Conservation (phyloP, 1,140 invertebrate genomes). For the Elysia chlorotica region DNA sequence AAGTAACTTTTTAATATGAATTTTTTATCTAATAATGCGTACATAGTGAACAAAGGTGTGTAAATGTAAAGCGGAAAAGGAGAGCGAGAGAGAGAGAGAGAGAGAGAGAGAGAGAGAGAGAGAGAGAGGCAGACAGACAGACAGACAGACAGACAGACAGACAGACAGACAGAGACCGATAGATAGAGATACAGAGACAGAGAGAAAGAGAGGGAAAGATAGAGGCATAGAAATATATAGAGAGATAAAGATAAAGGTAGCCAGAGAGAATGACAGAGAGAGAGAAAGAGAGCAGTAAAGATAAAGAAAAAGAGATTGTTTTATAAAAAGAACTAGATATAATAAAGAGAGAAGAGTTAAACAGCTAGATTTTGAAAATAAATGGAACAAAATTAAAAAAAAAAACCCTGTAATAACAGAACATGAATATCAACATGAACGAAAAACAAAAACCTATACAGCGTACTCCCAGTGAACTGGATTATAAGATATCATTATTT, state of each 20-base stretch:
- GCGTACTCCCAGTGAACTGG: too few species aligned
- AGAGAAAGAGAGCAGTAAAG: too few species aligned
- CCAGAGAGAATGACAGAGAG: too few species aligned
- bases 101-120: background rate
- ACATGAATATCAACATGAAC: background rate
- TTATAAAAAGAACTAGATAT: too few species aligned
- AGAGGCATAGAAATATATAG: background rate
- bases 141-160: background rate
- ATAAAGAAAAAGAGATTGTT: too few species aligned
- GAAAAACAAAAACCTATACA: background rate
- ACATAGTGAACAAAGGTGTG: too few species aligned
- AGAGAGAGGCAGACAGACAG: background rate
- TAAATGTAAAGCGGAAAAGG: background rate
- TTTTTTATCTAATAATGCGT: too few species aligned
- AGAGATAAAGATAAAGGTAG: too few species aligned
- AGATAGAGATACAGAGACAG: background rate
- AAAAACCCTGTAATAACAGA: background rate
- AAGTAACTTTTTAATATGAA: too few species aligned
- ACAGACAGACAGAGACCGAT: background rate
- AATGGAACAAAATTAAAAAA: background rate
- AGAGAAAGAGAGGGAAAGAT: background rate
- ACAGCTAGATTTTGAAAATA: too few species aligned
- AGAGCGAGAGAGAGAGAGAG: background rate
- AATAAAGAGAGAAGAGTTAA: too few species aligned
- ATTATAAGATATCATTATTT: too few species aligned